These are phyloP conservation scores for Hyperoplus immaculatus DNA, from an alignment of 2,797 vertebrate genomes.

Conservation along the genomic window DNA sequence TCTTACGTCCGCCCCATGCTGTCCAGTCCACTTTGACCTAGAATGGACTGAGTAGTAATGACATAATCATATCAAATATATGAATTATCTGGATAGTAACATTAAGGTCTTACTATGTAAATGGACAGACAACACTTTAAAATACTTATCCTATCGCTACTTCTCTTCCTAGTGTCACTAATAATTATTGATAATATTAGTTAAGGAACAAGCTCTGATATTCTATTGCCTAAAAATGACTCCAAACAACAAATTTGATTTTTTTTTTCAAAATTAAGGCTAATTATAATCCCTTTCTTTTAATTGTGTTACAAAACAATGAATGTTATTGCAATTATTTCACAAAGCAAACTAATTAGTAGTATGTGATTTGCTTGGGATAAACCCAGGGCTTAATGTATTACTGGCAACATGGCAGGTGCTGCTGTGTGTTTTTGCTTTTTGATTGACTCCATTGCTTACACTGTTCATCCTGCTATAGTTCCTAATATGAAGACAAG, in stretches of 20 bases:
- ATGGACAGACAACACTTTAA: neutral
- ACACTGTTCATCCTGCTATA: neutral
- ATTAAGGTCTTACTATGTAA: neutral
- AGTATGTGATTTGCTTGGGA: constrained; percentile 4
- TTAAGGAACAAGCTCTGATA: neutral
- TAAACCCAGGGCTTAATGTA: constrained; percentile 23
- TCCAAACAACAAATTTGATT: neutral
- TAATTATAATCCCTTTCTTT: neutral
- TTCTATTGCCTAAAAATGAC: neutral
- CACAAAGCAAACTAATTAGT: constrained; percentile 10
- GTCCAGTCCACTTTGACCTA: constrained; percentile 26
- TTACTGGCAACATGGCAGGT: constrained; percentile 6
- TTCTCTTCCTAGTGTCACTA: neutral
- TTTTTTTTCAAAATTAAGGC: neutral
- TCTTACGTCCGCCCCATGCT: neutral
- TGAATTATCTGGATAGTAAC: too few relatives aligned
- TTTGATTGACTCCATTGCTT: neutral
- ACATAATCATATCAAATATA: neutral
- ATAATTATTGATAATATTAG: neutral
- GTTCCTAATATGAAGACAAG: neutral
- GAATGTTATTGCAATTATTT: neutral
- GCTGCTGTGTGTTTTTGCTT: neutral
- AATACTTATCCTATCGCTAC: neutral
- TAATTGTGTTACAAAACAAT: neutral
- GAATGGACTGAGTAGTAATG: constrained; percentile 15